Percentiles rank a stretch among this genome's conserved stretches.
Conservation (phyloP, 53 echinoderm and acorn worm species). For the Patiria pectinifera region DNA sequence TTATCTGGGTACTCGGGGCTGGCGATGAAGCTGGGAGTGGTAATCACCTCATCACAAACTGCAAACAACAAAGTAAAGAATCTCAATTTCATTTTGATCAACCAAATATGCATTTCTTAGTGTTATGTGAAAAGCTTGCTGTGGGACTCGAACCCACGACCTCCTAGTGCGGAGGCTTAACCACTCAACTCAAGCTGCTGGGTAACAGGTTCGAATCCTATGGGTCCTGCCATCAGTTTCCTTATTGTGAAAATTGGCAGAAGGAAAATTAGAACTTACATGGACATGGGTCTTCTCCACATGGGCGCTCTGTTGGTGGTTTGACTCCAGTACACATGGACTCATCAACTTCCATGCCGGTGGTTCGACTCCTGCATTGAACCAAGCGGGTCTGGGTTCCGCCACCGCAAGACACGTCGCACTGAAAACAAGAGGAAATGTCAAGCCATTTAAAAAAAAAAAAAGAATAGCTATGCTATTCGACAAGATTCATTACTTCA, state of each 20-base stretch:
- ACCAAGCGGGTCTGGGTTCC: slow-evolving; percentile 74
- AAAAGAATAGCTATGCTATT: too few species aligned
- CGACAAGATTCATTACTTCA: too few species aligned
- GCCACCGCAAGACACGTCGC: slow-evolving; percentile 77
- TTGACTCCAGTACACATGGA: slow-evolving; percentile 31
- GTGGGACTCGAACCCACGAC: too few species aligned
- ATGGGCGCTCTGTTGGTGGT: slow-evolving; percentile 31
- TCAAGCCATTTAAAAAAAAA: too few species aligned
- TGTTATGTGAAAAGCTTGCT: too few species aligned
- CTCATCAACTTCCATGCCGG: slow-evolving; percentile 33
- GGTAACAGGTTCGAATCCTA: neutral
- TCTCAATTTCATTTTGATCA: too few species aligned
- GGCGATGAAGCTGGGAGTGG: neutral
- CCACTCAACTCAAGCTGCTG: too few species aligned
- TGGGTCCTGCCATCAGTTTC: neutral
- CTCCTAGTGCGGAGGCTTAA: too few species aligned
- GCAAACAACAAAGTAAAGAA: neutral
- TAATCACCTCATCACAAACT: slow-evolving; percentile 63
- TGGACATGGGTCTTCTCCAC: slow-evolving; percentile 43
- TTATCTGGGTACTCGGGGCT: slow-evolving; percentile 26
- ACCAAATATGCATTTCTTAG: too few species aligned
- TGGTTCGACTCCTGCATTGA: slow-evolving; percentile 62
- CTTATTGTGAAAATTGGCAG: neutral
- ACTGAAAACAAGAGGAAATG: slow-evolving; percentile 59
- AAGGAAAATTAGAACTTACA: slow-evolving; percentile 34